Conservation (phyloP, 2,113 vertebrate species). For the Chroicocephalus ridibundus region DNA sequence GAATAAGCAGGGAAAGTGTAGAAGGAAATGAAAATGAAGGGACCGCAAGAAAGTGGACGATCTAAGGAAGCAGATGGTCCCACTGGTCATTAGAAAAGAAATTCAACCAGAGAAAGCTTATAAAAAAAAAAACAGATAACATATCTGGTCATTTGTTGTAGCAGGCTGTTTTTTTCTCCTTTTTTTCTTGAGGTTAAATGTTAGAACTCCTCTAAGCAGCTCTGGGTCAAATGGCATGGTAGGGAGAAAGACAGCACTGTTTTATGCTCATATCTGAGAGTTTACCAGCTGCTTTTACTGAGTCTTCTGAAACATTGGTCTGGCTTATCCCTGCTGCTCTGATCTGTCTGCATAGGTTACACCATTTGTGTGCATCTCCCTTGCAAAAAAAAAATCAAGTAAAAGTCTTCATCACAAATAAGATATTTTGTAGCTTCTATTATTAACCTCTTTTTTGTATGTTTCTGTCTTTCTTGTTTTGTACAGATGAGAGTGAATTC, state of each 20-base stretch:
- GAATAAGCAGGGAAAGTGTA: background rate
- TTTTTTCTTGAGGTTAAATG: background rate
- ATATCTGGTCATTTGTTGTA: background rate
- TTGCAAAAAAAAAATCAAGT: background rate
- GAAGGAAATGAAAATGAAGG: background rate
- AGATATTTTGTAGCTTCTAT: background rate
- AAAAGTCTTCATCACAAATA: background rate
- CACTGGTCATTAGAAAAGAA: background rate
- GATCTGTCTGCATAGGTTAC: background rate
- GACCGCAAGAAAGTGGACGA: background rate
- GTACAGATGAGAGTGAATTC: background rate
- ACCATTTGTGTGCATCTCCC: background rate
- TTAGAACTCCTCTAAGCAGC: background rate
- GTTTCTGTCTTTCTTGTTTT: background rate
- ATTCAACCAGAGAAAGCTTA: background rate
- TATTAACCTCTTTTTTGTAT: background rate
- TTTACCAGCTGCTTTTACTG: background rate
- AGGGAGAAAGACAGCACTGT: background rate
- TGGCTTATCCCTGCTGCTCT: background rate
- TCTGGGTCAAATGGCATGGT: background rate
- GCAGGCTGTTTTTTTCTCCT: rapidly evolving
- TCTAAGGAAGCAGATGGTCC: background rate
- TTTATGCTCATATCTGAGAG: background rate
- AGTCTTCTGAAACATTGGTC: background rate
- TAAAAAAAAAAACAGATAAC: background rate